These are phyloP conservation scores for Diorhabda sublineata DNA, from an alignment of 1,140 invertebrate species.

Conservation along the genomic window DNA sequence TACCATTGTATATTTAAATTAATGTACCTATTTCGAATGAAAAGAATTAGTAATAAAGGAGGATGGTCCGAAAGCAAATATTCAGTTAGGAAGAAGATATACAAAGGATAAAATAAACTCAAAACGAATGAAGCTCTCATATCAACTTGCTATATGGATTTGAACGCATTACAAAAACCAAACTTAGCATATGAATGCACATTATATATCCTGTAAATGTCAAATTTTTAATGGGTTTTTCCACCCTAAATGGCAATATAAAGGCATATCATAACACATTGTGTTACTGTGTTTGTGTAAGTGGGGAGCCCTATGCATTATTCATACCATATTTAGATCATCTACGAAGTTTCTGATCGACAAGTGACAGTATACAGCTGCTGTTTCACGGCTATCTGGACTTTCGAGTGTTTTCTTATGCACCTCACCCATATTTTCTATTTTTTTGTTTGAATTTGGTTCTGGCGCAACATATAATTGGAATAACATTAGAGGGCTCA, in stretches of 20 bases:
- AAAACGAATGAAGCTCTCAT: conserved; percentile 25
- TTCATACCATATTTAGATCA: conserved; percentile 44
- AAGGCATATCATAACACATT: conserved; percentile 44
- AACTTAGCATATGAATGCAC: conserved; percentile 44
- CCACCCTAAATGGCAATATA: conserved; percentile 42
- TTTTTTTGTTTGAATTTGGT: conserved; percentile 14
- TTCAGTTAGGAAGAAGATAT: conserved; percentile 35
- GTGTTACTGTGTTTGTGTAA: conserved; percentile 39
- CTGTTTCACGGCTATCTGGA: conserved; percentile 37
- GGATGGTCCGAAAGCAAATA: conserved; percentile 27
- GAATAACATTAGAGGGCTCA: conserved; percentile 1
- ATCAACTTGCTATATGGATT: conserved; percentile 37
- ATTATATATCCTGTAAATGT: conserved; percentile 44
- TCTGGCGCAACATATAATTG: background rate
- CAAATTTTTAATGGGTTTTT: conserved; percentile 45
- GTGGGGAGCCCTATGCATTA: conserved; percentile 42
- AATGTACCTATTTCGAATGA: conserved; percentile 12
- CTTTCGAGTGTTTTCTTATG: conserved; percentile 33
- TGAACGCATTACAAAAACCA: conserved; percentile 38
- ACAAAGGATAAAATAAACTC: conserved; percentile 23
- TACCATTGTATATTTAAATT: conserved; percentile 15
- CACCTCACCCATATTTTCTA: conserved; percentile 9
- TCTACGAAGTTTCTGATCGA: conserved; percentile 40
- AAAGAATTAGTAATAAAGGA: conserved; percentile 24
- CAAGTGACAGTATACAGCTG: conserved; percentile 46